Conservation (phyloP, 1,140 invertebrate genomes). For the Zeugodacus cucurbitae region DNA sequence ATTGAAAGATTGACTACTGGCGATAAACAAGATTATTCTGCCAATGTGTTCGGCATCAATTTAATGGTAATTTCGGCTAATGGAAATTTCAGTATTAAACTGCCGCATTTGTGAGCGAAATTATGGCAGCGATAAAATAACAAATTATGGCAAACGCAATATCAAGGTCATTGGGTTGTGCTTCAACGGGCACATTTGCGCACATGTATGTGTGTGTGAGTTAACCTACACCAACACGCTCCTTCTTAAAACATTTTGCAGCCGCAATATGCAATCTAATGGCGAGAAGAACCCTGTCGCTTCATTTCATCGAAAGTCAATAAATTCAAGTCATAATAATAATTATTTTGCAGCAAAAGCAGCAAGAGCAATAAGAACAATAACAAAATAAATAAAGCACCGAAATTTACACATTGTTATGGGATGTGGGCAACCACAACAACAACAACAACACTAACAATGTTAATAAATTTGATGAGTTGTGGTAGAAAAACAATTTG, state of each 20-base stretch:
- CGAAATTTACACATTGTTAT: neutral
- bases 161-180: neutral
- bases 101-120: neutral
- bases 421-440: neutral
- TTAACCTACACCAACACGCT: neutral
- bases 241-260: neutral
- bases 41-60: neutral
- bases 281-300: neutral
- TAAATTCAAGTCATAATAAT: constrained; percentile 14
- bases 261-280: neutral
- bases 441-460: neutral
- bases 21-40: constrained; percentile 14
- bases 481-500: neutral
- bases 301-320: constrained; percentile 22
- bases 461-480: neutral
- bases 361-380: neutral
- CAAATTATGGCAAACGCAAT: neutral
- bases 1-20: constrained; percentile 5
- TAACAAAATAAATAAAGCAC: neutral
- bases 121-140: neutral
- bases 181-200: neutral
- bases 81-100: neutral
- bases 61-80: neutral
- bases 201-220: neutral
- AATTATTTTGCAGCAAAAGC: neutral